Evolutionary conservation across 2,113 vertebrate species (phyloP).

Genomic region (Clupea harengus): DNA sequence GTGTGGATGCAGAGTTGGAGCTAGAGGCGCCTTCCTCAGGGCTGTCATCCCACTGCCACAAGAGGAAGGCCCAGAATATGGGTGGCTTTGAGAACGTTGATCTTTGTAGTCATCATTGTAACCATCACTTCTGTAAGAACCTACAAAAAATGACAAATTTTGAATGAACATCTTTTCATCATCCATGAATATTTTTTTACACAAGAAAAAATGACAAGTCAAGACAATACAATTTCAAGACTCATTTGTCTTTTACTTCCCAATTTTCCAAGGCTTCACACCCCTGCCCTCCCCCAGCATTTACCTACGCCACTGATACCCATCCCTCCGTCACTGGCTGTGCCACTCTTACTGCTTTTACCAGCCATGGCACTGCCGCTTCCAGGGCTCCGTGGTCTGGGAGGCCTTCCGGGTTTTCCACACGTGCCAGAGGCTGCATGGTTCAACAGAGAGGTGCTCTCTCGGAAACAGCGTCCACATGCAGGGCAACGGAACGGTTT

Average conservation of each 20-base stretch:
- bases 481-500: constrained; percentile 84
- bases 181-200: background rate
- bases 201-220: background rate
- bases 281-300: constrained; percentile 70
- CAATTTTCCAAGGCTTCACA: constrained; percentile 39
- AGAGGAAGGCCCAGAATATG: constrained; percentile 74
- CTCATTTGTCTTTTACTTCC: background rate
- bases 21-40: constrained; percentile 78
- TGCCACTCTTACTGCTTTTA: constrained; percentile 68
- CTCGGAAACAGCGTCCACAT: constrained; percentile 88
- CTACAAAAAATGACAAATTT: constrained; percentile 46
- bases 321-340: constrained; percentile 70
- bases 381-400: constrained; percentile 62
- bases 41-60: constrained; percentile 76
- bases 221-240: background rate
- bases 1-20: constrained; percentile 77
- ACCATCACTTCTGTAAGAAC: constrained; percentile 68
- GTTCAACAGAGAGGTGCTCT: constrained; percentile 86
- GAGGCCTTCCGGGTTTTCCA: constrained; percentile 77
- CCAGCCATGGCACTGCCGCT: constrained; percentile 42
- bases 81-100: constrained; percentile 77
- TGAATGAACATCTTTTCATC: background rate
- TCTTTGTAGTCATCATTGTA: constrained; percentile 79
- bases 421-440: constrained; percentile 86
- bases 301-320: constrained; percentile 73